Conservation (phyloP, 2,113 vertebrate species). For the Pygoscelis adeliae region DNA sequence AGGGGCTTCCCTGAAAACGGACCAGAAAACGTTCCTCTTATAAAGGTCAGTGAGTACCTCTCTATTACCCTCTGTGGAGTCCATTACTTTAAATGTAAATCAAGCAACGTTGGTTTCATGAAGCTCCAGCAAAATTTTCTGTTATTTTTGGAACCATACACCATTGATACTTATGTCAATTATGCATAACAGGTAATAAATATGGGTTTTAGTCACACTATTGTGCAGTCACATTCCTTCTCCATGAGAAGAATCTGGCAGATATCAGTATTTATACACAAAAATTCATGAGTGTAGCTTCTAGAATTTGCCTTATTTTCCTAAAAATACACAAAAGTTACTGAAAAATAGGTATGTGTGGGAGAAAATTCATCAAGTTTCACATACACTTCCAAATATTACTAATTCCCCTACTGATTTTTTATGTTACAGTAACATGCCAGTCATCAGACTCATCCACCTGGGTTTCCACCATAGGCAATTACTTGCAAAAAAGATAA, state of each 20-base stretch:
- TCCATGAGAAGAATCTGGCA: neutral
- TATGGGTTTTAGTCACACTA: neutral
- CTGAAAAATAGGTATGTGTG: neutral
- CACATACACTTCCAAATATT: neutral
- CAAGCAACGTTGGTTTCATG: neutral
- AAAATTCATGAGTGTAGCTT: neutral
- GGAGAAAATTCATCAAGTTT: neutral
- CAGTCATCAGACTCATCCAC: neutral
- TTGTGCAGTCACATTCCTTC: neutral
- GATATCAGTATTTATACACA: neutral
- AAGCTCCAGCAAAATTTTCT: neutral
- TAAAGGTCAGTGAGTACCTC: neutral
- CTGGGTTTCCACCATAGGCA: neutral
- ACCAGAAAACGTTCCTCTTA: neutral
- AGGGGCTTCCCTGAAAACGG: neutral
- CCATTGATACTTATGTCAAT: neutral
- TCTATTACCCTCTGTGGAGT: neutral
- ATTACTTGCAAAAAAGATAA: neutral
- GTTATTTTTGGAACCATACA: neutral
- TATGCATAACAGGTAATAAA: neutral
- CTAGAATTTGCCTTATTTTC: neutral
- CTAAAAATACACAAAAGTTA: neutral
- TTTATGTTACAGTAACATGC: neutral
- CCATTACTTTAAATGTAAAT: neutral
- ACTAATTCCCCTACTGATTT: neutral